A percentile compares a stretch with the other conserved stretches of the same genome.
Conservation (phyloP, 2,797 vertebrate species). For the Psittacula echo region DNA sequence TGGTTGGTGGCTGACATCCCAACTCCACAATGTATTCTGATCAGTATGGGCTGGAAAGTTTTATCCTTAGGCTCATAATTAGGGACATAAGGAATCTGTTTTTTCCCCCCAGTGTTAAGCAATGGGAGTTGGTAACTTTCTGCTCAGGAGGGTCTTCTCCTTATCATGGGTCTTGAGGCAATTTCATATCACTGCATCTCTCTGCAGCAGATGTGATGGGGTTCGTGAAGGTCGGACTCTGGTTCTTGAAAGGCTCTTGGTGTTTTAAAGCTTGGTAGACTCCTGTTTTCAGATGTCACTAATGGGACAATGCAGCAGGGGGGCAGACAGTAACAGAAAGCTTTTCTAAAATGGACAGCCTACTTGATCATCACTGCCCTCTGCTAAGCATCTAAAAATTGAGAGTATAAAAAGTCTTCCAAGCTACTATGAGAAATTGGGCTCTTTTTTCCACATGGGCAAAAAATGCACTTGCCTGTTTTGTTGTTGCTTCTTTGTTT, state of each 20-base stretch:
- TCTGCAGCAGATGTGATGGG: background rate
- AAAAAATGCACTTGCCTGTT: background rate
- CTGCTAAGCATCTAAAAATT: background rate
- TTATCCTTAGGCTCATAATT: background rate
- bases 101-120: fast-evolving
- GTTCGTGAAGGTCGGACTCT: background rate
- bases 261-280: background rate
- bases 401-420: background rate
- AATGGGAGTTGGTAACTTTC: background rate
- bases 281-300: background rate
- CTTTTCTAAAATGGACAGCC: background rate
- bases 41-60: background rate
- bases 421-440: background rate
- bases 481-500: background rate
- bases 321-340: background rate
- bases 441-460: background rate
- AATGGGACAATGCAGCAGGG: background rate
- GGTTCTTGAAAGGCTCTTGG: background rate
- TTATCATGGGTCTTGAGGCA: background rate
- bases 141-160: background rate
- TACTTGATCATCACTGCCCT: background rate
- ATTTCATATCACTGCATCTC: background rate
- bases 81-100: background rate
- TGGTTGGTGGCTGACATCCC: background rate
- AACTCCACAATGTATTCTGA: background rate